Percentiles rank a stretch among this genome's conserved stretches.
Conservation (phyloP, 2,888 invertebrate species). For the Carcina quercana region DNA sequence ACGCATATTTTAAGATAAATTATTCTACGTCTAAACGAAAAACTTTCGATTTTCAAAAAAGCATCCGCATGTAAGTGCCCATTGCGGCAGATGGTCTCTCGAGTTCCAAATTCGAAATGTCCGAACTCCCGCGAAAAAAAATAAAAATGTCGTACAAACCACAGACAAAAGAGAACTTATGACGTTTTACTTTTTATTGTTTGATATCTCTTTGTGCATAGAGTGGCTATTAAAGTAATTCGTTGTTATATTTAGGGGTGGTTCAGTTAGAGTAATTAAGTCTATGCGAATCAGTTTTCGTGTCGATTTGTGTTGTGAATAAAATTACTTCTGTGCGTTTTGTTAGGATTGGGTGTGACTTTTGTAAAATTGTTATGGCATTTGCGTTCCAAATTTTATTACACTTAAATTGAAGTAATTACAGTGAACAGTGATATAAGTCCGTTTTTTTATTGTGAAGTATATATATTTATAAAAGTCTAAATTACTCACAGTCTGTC, state of each 20-base stretch:
- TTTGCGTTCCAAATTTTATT: too few species aligned
- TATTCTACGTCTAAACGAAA: too few species aligned
- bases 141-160: conserved; percentile 9
- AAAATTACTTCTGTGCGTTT: conserved; percentile 26
- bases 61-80: conserved; percentile 62
- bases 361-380: conserved; percentile 17
- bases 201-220: conserved; percentile 25
- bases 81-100: conserved; percentile 66
- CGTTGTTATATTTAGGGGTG: conserved; percentile 23
- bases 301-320: conserved; percentile 36
- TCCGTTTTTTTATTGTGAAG: too few species aligned
- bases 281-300: conserved; percentile 37
- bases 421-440: too few species aligned
- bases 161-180: conserved; percentile 1
- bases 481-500: too few species aligned
- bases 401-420: too few species aligned
- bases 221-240: conserved; percentile 32
- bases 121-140: conserved; percentile 22
- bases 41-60: conserved; percentile 55
- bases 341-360: conserved; percentile 24
- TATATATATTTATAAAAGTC: too few species aligned
- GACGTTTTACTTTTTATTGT: conserved; percentile 7
- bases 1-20: too few species aligned
- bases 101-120: conserved; percentile 38
- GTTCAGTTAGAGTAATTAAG: conserved; percentile 33